phyloP scores from a whole-genome alignment of 2,113 vertebrate species.

The Ornithorhynchus anatinus region DNA sequence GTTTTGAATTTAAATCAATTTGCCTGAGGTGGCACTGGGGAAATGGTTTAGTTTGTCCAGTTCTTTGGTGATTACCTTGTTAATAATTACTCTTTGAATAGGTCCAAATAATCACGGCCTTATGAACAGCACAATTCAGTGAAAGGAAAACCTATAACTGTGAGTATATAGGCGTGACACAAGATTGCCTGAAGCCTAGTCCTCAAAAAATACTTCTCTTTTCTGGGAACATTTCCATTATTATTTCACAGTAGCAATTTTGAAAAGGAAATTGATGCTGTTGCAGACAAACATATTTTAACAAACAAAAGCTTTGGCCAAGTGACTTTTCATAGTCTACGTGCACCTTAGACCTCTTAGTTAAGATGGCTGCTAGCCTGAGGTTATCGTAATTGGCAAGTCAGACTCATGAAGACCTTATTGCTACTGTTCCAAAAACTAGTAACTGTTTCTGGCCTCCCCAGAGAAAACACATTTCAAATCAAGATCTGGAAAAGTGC shows the following conservation, averaged over 20 bases:
- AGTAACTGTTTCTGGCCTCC: not conserved
- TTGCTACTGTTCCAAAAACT: not conserved
- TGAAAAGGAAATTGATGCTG: no score
- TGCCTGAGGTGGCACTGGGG: not conserved
- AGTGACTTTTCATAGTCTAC: no score
- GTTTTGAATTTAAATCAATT: constrained; percentile 1
- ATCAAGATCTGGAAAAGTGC: not conserved
- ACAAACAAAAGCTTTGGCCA: no score
- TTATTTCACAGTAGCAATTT: no score
- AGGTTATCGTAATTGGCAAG: no score
- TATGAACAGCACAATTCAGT: not conserved
- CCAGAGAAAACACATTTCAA: not conserved
- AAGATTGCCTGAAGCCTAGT: not conserved
- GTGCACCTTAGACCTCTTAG: no score
- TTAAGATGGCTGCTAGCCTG: no score
- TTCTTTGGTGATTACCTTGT: constrained; percentile 3
- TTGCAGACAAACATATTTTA: no score
- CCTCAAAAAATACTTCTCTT: no score
- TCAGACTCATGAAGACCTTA: not conserved
- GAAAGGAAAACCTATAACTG: not conserved
- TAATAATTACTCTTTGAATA: not conserved
- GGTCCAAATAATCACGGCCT: not conserved
- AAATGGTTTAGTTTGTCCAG: not conserved
- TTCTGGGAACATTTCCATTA: no score
- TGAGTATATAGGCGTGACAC: not conserved